These are phyloP conservation scores for Pinna nobilis DNA, from an alignment of 1,140 invertebrate genomes.

Conservation along the genomic window DNA sequence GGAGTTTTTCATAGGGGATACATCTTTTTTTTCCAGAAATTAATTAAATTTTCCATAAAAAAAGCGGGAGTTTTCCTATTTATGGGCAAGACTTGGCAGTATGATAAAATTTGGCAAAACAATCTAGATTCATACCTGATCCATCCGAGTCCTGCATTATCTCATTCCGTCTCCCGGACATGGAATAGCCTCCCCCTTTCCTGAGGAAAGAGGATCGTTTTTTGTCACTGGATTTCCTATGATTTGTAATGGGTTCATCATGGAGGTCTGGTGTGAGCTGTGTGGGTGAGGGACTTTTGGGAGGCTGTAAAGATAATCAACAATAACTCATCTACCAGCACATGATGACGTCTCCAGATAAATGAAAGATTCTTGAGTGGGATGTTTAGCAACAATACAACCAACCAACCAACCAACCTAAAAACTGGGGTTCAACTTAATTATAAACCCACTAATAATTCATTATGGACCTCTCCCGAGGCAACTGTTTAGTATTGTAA, in stretches of 20 bases:
- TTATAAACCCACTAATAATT: no score
- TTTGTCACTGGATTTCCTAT: background rate
- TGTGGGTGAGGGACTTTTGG: conserved; percentile 28
- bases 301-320: conserved; percentile 26
- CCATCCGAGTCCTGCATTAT: conserved; percentile 3
- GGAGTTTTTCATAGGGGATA: no score
- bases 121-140: background rate
- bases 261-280: background rate
- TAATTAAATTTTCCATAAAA: no score
- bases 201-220: conserved; percentile 20
- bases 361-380: background rate
- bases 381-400: no score
- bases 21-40: no score
- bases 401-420: no score
- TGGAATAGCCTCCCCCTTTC: conserved; percentile 49
- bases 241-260: background rate
- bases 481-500: no score
- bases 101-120: no score
- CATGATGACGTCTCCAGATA: background rate
- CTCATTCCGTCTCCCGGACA: conserved; percentile 43
- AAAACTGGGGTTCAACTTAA: no score
- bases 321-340: background rate
- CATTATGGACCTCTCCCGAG: no score
- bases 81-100: no score
- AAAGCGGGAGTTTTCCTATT: no score